Evolutionary conservation across 2,888 invertebrate genomes (phyloP).

Genomic region (Lymantria dispar): DNA sequence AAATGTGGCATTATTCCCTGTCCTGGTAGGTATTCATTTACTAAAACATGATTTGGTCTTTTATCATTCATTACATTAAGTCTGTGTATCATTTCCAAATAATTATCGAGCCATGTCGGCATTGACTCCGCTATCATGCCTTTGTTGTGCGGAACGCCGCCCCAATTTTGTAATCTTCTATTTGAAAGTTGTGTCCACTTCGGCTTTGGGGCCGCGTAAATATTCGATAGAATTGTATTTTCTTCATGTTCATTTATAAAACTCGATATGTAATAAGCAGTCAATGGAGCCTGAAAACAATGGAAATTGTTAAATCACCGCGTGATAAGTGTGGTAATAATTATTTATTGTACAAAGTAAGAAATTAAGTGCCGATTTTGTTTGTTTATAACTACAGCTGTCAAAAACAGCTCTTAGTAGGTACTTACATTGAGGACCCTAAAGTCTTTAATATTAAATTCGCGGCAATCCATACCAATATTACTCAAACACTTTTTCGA

Average conservation of each 20-base stretch:
- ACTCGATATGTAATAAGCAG: constrained; percentile 91
- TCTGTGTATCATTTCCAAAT: constrained; percentile 86
- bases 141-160: constrained; percentile 95
- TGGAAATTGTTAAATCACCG: not conserved
- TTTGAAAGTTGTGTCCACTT: constrained; percentile 97
- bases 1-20: constrained; percentile 99
- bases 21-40: constrained; percentile 96
- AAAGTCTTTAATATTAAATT: constrained; percentile 26
- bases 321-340: no score
- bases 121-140: constrained; percentile 96
- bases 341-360: not conserved
- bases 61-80: constrained; percentile 87
- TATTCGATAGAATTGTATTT: constrained; percentile 85
- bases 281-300: constrained; percentile 77
- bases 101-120: constrained; percentile 90
- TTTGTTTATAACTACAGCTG: not conserved
- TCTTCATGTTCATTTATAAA: constrained; percentile 91
- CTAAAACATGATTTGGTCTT: constrained; percentile 94
- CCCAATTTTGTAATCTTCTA: constrained; percentile 98
- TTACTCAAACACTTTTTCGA: no score
- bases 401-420: not conserved
- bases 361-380: not conserved
- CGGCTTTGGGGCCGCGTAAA: constrained; percentile 92
- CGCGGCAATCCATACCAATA: not conserved
- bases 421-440: constrained; percentile 38